A percentile compares a stretch with the other conserved stretches of the same genome.
Conservation (phyloP, 2,888 invertebrate species). For the Agrochola macilenta region DNA sequence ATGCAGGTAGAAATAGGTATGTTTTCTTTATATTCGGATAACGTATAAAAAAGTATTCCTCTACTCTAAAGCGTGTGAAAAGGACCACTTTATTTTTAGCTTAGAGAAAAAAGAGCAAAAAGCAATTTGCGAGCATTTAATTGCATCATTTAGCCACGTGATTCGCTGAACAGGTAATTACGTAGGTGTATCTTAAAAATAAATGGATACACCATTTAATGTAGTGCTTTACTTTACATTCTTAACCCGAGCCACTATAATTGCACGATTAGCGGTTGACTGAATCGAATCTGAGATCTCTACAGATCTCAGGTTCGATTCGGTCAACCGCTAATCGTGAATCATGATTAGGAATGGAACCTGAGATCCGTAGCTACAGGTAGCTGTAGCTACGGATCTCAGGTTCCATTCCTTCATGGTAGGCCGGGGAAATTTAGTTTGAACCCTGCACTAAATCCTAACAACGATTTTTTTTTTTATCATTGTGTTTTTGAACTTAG, state of each 20-base stretch:
- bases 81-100: background rate
- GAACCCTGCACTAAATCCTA: too few relatives aligned
- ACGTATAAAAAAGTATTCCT: background rate
- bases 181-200: conserved; percentile 22
- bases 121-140: conserved; percentile 39
- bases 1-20: background rate
- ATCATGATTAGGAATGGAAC: too few relatives aligned
- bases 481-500: too few relatives aligned
- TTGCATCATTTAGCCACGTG: conserved; percentile 39
- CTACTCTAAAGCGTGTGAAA: background rate
- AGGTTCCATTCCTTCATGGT: background rate
- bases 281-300: too few relatives aligned
- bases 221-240: background rate
- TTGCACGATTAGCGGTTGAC: background rate
- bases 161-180: conserved; percentile 41
- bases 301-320: background rate
- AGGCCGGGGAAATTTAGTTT: too few relatives aligned
- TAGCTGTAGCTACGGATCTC: background rate
- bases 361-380: too few relatives aligned
- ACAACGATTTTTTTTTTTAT: too few relatives aligned
- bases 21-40: too few relatives aligned
- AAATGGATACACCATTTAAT: conserved; percentile 23
- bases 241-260: background rate
- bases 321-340: too few relatives aligned
- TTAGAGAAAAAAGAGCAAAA: conserved; percentile 3